Evolutionary conservation across 2,888 invertebrate species (phyloP).

Genomic region (Ditula angustiorana): DNA sequence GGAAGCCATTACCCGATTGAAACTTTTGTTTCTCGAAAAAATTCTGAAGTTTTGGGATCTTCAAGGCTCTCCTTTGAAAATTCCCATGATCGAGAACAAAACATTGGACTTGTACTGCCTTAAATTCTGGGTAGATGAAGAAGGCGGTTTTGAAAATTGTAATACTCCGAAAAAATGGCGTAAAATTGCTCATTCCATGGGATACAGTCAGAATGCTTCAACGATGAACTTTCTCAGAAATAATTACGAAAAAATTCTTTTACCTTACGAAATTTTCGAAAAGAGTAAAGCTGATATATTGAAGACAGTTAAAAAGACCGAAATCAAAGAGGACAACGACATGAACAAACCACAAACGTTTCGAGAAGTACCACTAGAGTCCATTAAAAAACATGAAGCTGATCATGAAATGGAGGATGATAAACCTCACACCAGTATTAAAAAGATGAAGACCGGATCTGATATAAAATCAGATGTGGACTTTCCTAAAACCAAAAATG

Average conservation of each 20-base stretch:
- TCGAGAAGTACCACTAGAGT: slow-evolving; percentile 73
- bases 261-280: slow-evolving; percentile 87
- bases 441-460: slow-evolving; percentile 80
- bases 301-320: slow-evolving; percentile 77
- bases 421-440: slow-evolving; percentile 71
- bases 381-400: slow-evolving; percentile 65
- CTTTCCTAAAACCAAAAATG: slow-evolving; percentile 61
- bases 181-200: slow-evolving; percentile 86
- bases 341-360: slow-evolving; percentile 59
- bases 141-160: slow-evolving; percentile 86
- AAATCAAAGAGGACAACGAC: slow-evolving; percentile 61
- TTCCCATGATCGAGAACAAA: slow-evolving; percentile 90
- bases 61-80: slow-evolving; percentile 87
- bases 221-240: slow-evolving; percentile 85
- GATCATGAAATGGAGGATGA: slow-evolving; percentile 59
- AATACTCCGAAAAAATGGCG: slow-evolving; percentile 88
- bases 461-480: slow-evolving; percentile 86
- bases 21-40: slow-evolving; percentile 90
- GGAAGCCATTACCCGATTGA: slow-evolving; percentile 89
- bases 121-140: slow-evolving; percentile 86
- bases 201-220: slow-evolving; percentile 85
- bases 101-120: slow-evolving; percentile 89
- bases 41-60: slow-evolving; percentile 91
- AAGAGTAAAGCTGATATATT: slow-evolving; percentile 78
- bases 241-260: slow-evolving; percentile 89